Evolutionary conservation across 1,140 invertebrate species (phyloP).

Genomic region (Tyrophagus putrescentiae): DNA sequence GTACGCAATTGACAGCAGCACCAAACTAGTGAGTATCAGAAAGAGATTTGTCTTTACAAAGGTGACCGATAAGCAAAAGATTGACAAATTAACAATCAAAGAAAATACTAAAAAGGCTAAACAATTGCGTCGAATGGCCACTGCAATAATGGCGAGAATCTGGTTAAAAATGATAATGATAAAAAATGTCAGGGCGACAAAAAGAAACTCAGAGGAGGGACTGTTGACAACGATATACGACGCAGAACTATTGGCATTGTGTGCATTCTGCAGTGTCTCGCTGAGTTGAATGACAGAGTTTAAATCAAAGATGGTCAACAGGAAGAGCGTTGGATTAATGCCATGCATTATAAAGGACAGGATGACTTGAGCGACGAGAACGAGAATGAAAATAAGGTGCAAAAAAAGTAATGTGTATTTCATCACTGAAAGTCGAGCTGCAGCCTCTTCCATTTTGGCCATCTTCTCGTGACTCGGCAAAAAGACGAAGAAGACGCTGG

Average conservation of each 20-base stretch:
- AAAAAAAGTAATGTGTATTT: constrained; percentile 5
- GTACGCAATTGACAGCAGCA: not conserved
- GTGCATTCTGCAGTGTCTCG: not conserved
- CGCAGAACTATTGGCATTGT: not conserved
- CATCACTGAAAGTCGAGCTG: not conserved
- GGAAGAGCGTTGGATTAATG: constrained; percentile 1
- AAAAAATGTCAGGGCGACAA: not conserved
- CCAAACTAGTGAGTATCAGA: not conserved
- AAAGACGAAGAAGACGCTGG: no score
- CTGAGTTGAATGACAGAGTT: constrained; percentile 14
- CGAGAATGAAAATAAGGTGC: not conserved
- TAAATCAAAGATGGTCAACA: constrained; percentile 10
- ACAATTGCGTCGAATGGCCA: not conserved
- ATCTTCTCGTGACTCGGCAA: no score
- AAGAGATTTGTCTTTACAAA: constrained; percentile 13
- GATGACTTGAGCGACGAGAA: not conserved
- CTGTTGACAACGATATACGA: not conserved
- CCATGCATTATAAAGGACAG: constrained; percentile 3
- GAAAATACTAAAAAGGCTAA: not conserved
- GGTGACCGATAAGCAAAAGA: not conserved
- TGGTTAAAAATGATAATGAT: constrained; percentile 6
- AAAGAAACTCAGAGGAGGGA: constrained; percentile 11
- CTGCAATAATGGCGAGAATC: constrained; percentile 1
- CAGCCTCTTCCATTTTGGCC: no score
- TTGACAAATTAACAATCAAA: not conserved